These are phyloP conservation scores for Steinernema feltiae DNA, from an alignment of 1,140 invertebrate genomes.

Conservation along the genomic window DNA sequence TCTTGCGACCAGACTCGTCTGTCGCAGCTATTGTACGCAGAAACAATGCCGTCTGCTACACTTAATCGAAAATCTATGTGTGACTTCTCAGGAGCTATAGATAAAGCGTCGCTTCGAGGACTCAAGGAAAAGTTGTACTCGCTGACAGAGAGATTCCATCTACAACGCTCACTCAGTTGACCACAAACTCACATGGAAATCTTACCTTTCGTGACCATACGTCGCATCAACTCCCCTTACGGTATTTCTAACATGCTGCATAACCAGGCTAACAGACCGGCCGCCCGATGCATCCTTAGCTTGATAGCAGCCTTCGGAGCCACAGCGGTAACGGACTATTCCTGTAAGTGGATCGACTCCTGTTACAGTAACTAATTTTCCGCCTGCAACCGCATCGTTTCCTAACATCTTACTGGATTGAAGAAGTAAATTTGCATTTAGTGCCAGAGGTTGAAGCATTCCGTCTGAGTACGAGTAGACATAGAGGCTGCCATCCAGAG, in stretches of 20 bases:
- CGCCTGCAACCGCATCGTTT: slow-evolving; percentile 28
- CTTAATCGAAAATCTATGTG: not conserved
- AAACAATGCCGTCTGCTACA: slow-evolving; percentile 21
- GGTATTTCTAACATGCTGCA: slow-evolving; percentile 18
- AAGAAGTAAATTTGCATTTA: slow-evolving; percentile 33
- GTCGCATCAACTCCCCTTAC: slow-evolving; percentile 22
- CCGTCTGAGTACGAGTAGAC: slow-evolving; percentile 30
- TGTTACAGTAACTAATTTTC: slow-evolving; percentile 26
- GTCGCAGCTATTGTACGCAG: slow-evolving; percentile 20
- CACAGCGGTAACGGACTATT: slow-evolving; percentile 25
- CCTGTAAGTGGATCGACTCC: slow-evolving; percentile 27
- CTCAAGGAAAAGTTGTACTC: slow-evolving; percentile 22
- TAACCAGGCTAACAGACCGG: slow-evolving; percentile 20
- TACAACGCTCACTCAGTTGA: not conserved
- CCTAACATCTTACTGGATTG: slow-evolving; percentile 22
- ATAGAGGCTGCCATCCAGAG: slow-evolving; percentile 30
- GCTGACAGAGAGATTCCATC: slow-evolving; percentile 26
- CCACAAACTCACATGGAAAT: not conserved
- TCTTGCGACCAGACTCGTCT: slow-evolving; percentile 3
- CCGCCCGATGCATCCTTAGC: slow-evolving; percentile 1
- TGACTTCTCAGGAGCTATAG: not conserved
- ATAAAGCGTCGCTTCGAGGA: not conserved
- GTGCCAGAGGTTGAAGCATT: slow-evolving; percentile 22
- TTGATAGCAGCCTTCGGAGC: slow-evolving; percentile 19
- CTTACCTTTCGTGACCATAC: slow-evolving; percentile 20